phyloP scores from a whole-genome alignment of 2,113 vertebrate genomes.

The Crocuta crocuta region DNA sequence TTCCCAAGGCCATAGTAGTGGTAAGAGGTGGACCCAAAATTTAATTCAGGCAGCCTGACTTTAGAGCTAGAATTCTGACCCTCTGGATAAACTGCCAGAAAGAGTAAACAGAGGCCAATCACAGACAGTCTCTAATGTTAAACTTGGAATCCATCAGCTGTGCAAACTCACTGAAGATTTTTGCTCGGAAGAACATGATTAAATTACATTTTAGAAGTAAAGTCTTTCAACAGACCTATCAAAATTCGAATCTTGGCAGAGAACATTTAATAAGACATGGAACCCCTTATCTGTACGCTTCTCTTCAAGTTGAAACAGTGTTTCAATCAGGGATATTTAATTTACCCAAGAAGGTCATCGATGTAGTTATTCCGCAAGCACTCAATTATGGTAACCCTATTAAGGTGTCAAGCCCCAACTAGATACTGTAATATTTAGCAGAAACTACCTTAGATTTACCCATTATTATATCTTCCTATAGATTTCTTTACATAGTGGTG shows the following conservation, averaged over 20 bases:
- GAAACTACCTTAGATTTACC: not conserved
- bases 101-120: not conserved
- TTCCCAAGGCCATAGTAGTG: not conserved
- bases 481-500: not conserved
- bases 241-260: not conserved
- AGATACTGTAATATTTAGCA: not conserved
- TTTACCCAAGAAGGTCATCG: not conserved
- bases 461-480: not conserved
- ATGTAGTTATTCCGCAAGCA: not conserved
- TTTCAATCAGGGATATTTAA: not conserved
- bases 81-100: not conserved
- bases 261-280: not conserved
- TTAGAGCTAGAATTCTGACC: not conserved
- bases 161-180: not conserved
- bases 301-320: not conserved
- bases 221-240: not conserved
- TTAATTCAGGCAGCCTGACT: not conserved
- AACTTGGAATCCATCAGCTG: not conserved
- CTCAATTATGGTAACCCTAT: not conserved
- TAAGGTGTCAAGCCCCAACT: not conserved
- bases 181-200: not conserved
- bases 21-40: not conserved
- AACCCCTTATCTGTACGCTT: not conserved
- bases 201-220: not conserved
- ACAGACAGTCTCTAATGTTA: not conserved